A percentile compares a stretch with the other conserved stretches of the same genome.
These are phyloP conservation scores for Crotalus tigris DNA, from an alignment of 2,113 vertebrate genomes.

Conservation along the genomic window DNA sequence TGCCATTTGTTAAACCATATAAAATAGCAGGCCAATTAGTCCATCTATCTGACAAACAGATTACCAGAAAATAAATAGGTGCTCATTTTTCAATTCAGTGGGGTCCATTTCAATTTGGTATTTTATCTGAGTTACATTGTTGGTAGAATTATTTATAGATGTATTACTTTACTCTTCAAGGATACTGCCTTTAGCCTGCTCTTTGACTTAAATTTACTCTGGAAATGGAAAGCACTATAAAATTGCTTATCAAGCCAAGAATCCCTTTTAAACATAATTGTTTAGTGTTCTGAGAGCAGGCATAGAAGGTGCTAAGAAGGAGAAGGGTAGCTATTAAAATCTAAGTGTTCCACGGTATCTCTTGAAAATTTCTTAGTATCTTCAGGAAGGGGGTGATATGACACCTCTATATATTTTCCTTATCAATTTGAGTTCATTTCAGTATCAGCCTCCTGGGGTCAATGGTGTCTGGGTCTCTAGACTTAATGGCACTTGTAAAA, in stretches of 20 bases:
- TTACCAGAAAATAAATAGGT: not conserved
- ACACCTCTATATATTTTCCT: conserved; percentile 25
- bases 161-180: not conserved
- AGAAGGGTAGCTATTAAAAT: not conserved
- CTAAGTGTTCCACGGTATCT: conserved; percentile 34
- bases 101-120: rapidly evolving
- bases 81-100: not conserved
- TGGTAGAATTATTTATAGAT: not conserved
- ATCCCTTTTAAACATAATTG: conserved; percentile 12
- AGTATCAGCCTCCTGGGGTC: not conserved
- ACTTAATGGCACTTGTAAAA: not conserved
- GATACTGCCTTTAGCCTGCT: not conserved
- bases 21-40: not conserved
- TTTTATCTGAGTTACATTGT: not conserved
- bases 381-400: not conserved
- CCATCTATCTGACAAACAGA: not conserved
- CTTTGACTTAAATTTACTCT: not conserved
- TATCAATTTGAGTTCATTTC: conserved; percentile 26
- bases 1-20: not conserved
- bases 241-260: not conserved
- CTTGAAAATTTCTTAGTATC: conserved; percentile 29
- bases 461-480: not conserved
- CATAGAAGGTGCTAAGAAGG: conserved; percentile 14
- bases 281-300: conserved; percentile 11
- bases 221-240: conserved; percentile 1